phyloP scores from a whole-genome alignment of 2,113 vertebrate genomes.

The Ornithorhynchus anatinus region DNA sequence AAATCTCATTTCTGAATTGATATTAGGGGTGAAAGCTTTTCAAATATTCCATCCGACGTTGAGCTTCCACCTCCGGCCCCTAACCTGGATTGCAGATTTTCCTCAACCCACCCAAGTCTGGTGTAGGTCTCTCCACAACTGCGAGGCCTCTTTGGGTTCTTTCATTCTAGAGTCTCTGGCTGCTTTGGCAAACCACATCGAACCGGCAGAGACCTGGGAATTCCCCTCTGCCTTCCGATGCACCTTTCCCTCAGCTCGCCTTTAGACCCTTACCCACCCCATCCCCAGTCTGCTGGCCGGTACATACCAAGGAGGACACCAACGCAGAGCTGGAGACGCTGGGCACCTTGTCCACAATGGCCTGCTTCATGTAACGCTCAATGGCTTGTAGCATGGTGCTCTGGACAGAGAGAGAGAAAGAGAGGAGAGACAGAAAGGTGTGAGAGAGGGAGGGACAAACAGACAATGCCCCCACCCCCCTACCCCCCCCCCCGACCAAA shows the following conservation, averaged over 20 bases:
- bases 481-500: neutral
- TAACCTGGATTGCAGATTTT: too few species aligned
- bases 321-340: constrained; percentile 84
- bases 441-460: neutral
- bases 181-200: too few species aligned
- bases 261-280: neutral
- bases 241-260: neutral
- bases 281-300: rapidly evolving
- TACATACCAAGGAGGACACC: constrained; percentile 79
- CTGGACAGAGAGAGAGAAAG: constrained; percentile 44
- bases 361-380: constrained; percentile 84
- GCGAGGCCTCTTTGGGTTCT: too few species aligned
- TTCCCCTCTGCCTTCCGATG: neutral
- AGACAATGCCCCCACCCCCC: neutral
- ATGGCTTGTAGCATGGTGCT: constrained; percentile 83
- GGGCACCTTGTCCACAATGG: constrained; percentile 81
- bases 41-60: too few species aligned
- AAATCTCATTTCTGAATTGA: neutral
- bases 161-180: too few species aligned
- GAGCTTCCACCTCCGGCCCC: too few species aligned
- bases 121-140: too few species aligned
- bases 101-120: too few species aligned
- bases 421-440: rapidly evolving
- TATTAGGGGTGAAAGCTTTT: too few species aligned
- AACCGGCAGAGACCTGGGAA: neutral